These are phyloP conservation scores for Bufo gargarizans DNA, from an alignment of 2,113 vertebrate genomes.

Conservation along the genomic window DNA sequence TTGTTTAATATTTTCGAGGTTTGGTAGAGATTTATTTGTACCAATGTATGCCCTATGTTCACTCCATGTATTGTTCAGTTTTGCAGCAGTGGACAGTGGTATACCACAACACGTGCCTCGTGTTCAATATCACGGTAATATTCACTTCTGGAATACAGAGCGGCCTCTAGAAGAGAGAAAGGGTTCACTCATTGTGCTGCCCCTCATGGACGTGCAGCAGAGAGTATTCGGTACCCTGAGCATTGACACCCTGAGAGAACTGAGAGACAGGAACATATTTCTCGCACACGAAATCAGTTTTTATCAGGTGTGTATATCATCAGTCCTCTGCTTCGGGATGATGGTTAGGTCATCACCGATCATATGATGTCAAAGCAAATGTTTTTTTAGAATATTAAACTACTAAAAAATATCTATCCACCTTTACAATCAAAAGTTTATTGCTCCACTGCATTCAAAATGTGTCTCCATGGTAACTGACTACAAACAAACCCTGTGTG, in stretches of 20 bases:
- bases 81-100: constrained; percentile 72
- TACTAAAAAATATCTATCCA: background rate
- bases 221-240: constrained; percentile 75
- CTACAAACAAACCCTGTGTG: too few relatives aligned
- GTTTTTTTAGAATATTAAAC: too few relatives aligned
- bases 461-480: too few relatives aligned
- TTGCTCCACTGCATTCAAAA: too few relatives aligned
- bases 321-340: background rate
- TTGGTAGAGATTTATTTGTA: background rate
- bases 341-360: background rate
- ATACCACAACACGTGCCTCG: constrained; percentile 72
- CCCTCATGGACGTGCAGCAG: constrained; percentile 69
- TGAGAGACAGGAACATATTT: constrained; percentile 67
- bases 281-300: constrained; percentile 75
- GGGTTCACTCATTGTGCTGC: constrained; percentile 76
- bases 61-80: constrained; percentile 63
- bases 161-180: constrained; percentile 58
- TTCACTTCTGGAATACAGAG: constrained; percentile 75
- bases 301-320: constrained; percentile 70
- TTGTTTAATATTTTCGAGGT: background rate
- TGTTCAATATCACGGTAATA: constrained; percentile 72
- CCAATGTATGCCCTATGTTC: constrained; percentile 1
- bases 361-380: too few relatives aligned
- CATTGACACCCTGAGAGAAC: constrained; percentile 74
- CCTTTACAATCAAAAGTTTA: too few relatives aligned